Evolutionary conservation across 2,797 vertebrate species (phyloP).

Genomic region (Hippoglossus hippoglossus): DNA sequence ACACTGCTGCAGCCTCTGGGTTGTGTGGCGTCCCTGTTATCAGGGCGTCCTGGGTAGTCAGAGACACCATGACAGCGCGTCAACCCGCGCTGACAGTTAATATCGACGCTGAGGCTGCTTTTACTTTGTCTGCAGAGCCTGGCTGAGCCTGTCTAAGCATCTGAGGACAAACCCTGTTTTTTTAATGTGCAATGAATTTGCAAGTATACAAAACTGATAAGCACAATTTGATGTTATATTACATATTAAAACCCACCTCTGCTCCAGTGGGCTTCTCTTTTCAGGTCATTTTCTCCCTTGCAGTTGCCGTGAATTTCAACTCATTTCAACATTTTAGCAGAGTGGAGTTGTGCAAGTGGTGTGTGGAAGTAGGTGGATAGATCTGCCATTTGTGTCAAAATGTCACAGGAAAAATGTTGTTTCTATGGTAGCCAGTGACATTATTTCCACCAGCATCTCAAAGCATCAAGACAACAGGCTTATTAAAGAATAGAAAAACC

Average conservation of each 20-base stretch:
- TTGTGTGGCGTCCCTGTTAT: slow-evolving; percentile 7
- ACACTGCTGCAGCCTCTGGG: slow-evolving; percentile 24
- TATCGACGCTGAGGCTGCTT: slow-evolving; percentile 48
- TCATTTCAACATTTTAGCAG: slow-evolving; percentile 9
- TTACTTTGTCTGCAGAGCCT: slow-evolving; percentile 48
- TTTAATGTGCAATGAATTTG: slow-evolving; percentile 18
- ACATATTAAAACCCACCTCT: slow-evolving; percentile 6
- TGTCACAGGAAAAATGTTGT: not conserved
- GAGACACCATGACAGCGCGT: slow-evolving; percentile 57
- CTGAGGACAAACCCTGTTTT: slow-evolving; percentile 25
- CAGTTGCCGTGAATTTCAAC: not conserved
- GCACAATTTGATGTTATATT: not conserved
- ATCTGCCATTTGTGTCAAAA: slow-evolving; percentile 18
- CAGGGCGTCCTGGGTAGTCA: slow-evolving; percentile 29
- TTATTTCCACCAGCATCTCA: not conserved
- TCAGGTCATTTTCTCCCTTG: too few relatives aligned
- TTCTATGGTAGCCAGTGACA: not conserved
- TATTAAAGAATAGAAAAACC: not conserved
- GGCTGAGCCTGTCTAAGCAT: slow-evolving; percentile 40
- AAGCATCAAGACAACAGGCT: not conserved
- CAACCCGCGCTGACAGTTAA: slow-evolving; percentile 49
- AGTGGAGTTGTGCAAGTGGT: not conserved
- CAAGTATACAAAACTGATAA: not conserved
- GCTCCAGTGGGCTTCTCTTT: not conserved
- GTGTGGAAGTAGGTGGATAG: not conserved